Evolutionary conservation across 1,140 invertebrate genomes (phyloP), one percentile per base, ranked within the genome.

Genomic region (Lanistes nyassanus): DNA sequence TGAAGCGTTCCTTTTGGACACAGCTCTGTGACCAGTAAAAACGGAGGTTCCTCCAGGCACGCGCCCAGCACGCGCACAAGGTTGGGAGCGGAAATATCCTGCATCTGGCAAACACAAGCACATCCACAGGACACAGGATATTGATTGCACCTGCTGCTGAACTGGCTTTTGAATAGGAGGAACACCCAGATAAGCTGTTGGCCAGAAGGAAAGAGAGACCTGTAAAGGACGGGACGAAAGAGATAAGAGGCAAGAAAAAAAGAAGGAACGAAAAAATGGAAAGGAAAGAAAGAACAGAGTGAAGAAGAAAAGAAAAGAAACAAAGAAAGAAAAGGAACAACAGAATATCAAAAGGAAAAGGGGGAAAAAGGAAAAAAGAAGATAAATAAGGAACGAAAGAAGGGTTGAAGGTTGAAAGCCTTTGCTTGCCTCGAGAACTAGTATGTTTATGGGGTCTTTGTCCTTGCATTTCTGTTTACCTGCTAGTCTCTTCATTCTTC

Each of bases 71-170:
- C 98, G 79, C 94, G 91, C 21, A 95, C 95, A 79, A 98, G 90
- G 87, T 98, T 96, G 86, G 97, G 95, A 84, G 98, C 95, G 76
- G 97, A 95, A 5, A 98, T 88, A 86, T 98, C 96, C 87, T 97
- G 97, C 94, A 98, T 95, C 91, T 93, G 73, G 23, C n/a, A n/a
- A 58, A 19, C 37, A 76, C 47, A 6, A 75, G 42, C 7, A 70
- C 1, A 26, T 60, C 56, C 9, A 31, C 2, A 3, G 29, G 29
- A 60, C 7, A 23, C 7, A 60, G 23, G 29, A 23, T 5, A 60
- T 60, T 60, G 9, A 23, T n/a, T n/a, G n/a, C n/a, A n/a, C n/a
- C n/a, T n/a, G n/a, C n/a, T n/a, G n/a, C n/a, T n/a, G n/a, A n/a
- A n/a, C n/a, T n/a, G n/a, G n/a, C n/a, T n/a, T n/a, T n/a, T n/a